Base-by-base conservation (phyloP, 2,888 invertebrate species). In the Nymphalis c-album region DNA sequence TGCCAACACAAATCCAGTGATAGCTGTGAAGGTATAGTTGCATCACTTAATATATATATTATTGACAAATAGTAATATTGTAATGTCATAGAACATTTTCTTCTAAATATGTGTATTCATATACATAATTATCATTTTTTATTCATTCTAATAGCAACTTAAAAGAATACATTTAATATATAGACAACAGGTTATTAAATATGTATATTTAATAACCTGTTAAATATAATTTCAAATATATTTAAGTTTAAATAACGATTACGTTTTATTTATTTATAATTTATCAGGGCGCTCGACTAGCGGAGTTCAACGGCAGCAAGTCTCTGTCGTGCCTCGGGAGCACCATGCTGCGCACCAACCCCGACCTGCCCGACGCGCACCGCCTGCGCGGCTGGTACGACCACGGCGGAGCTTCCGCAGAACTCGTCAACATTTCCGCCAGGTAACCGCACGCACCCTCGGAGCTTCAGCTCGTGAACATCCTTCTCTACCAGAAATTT, bases 361-460 rank as follows among this genome's bases (percentile, higher is more conserved):
- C 99, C 0, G 98, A 99, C 82, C 92, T 98, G 40, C 94, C 95
- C 0, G 98, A 98, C 79, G 96, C 98, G 1, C 96, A 98, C 83
- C 93, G 93, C 74, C 92, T 99, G 58, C 94, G 97, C 65, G 97
- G 97, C 45, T 99, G 99, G 99, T 99, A 94, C 84, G 97, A 97
- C 82, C 94, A 95, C 74, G 95, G 95, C 40, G 97, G 97, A 7
- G 92, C 90, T 7, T 86, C 93, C 46, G 90, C 94, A 77, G 94
- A 95, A 17, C 82, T 93, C 16, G 94, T 92, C 68, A 95, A 95
- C 75, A 90, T 97, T 47, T 96, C 96, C 7, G 93, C 94, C 53
- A 93, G 93, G 94, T 94, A 81, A 17, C 16, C 18, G 20, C 22
- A 5, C 13, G 26, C 26, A 22, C 22, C 22, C 22, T 22, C 22